A percentile compares a stretch with the other conserved stretches of the same genome.
phyloP scores from a whole-genome alignment of 2,888 invertebrate species.

The Ecliptopera silaceata region DNA sequence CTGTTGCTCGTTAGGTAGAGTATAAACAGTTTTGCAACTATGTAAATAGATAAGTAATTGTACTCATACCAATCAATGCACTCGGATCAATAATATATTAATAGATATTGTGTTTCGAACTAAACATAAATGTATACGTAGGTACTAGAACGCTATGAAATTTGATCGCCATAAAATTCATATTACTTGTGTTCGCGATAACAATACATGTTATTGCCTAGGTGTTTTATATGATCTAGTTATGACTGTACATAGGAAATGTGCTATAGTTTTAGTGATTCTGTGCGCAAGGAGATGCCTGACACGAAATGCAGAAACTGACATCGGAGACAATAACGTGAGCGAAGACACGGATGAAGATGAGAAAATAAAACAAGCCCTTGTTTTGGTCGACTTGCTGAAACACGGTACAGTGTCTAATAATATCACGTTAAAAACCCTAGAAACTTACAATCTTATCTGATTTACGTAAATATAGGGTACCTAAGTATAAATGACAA shows the following conservation, averaged over 20 bases:
- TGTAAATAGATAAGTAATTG: too few relatives aligned
- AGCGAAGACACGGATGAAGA: constrained; percentile 43
- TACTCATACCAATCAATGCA: too few relatives aligned
- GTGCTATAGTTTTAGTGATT: constrained; percentile 28
- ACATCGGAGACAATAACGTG: background rate
- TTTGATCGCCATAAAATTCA: constrained; percentile 27
- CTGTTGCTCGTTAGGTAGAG: too few relatives aligned
- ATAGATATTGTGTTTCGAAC: too few relatives aligned
- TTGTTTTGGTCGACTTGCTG: constrained; percentile 51
- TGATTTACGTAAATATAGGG: too few relatives aligned
- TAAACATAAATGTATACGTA: background rate
- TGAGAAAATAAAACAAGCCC: constrained; percentile 48
- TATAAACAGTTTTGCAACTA: too few relatives aligned
- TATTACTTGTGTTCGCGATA: constrained; percentile 21
- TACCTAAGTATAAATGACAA: too few relatives aligned
- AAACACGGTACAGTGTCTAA: constrained; percentile 46
- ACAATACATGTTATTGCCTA: constrained; percentile 16
- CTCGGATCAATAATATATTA: too few relatives aligned
- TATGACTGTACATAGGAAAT: constrained; percentile 39
- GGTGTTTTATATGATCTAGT: constrained; percentile 33
- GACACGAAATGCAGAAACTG: constrained; percentile 4
- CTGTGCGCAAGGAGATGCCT: constrained; percentile 16
- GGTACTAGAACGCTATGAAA: constrained; percentile 2
- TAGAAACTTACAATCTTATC: too few relatives aligned
- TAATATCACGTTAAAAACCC: too few relatives aligned